phyloP scores from a whole-genome alignment of 2,888 invertebrate genomes.

The Xestia ashworthii region DNA sequence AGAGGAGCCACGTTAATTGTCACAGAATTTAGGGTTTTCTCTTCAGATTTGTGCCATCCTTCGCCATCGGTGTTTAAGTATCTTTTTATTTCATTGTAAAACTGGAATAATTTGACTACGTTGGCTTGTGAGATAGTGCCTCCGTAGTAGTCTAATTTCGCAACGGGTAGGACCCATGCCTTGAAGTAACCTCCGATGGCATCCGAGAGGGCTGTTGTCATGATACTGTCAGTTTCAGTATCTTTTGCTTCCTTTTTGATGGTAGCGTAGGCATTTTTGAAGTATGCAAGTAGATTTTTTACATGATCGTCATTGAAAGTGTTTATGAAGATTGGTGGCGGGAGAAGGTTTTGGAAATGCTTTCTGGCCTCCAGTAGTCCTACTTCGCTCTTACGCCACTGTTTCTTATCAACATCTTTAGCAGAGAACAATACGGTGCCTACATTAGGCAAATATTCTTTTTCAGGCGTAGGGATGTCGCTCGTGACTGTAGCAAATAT shows the following conservation, averaged over 20 bases:
- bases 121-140: slow-evolving; percentile 90
- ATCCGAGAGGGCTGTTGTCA: slow-evolving; percentile 86
- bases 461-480: slow-evolving; percentile 44
- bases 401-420: slow-evolving; percentile 69
- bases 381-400: slow-evolving; percentile 76
- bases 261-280: slow-evolving; percentile 72
- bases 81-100: slow-evolving; percentile 90
- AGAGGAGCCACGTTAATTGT: slow-evolving; percentile 72
- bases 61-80: slow-evolving; percentile 91
- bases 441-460: slow-evolving; percentile 72
- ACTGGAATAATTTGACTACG: slow-evolving; percentile 88
- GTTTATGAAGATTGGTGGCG: slow-evolving; percentile 71
- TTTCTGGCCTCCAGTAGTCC: slow-evolving; percentile 77
- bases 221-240: slow-evolving; percentile 68
- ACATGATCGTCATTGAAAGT: slow-evolving; percentile 75
- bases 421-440: slow-evolving; percentile 81
- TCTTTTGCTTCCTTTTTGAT: slow-evolving; percentile 75
- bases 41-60: slow-evolving; percentile 88
- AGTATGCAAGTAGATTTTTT: slow-evolving; percentile 74
- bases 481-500: slow-evolving; percentile 64
- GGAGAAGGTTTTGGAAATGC: slow-evolving; percentile 79
- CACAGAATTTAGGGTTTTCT: slow-evolving; percentile 72
- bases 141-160: slow-evolving; percentile 91
- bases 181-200: slow-evolving; percentile 91
- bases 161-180: slow-evolving; percentile 90